Evolutionary conservation across 2,113 vertebrate species (phyloP).

Genomic region (Halichoerus grypus): DNA sequence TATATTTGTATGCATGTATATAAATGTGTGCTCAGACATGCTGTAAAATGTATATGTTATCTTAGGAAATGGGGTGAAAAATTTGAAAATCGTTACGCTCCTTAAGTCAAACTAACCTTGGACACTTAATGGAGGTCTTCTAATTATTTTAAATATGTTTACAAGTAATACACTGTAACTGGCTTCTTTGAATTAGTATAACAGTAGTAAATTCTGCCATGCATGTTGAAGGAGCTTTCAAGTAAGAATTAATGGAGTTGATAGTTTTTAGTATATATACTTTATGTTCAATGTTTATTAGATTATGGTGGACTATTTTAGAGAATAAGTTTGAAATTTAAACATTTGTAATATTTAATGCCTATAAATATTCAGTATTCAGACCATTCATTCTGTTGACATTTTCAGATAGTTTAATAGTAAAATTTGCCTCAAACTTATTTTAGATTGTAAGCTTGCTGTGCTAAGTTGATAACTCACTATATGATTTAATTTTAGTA

Average conservation of each 20-base stretch:
- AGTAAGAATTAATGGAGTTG: background rate
- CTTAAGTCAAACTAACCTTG: background rate
- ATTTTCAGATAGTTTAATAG: conserved; percentile 18
- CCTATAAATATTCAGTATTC: background rate
- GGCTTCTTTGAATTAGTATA: background rate
- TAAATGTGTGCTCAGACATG: background rate
- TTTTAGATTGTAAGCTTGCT: background rate
- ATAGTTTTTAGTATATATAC: conserved; percentile 4
- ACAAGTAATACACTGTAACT: background rate
- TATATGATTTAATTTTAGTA: background rate
- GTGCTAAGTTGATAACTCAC: background rate
- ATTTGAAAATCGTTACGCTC: background rate
- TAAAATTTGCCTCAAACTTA: conserved; percentile 36
- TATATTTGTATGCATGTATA: background rate
- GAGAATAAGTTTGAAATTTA: conserved; percentile 20
- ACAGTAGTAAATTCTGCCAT: background rate
- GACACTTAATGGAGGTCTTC: background rate
- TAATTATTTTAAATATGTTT: background rate
- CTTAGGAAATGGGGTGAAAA: conserved; percentile 4
- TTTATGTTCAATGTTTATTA: background rate
- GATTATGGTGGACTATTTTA: background rate
- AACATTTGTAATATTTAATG: background rate
- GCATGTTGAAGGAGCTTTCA: background rate
- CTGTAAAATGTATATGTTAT: background rate
- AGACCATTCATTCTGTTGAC: background rate